Conservation (phyloP, 2,888 invertebrate species). For the Cistogaster globosa region DNA sequence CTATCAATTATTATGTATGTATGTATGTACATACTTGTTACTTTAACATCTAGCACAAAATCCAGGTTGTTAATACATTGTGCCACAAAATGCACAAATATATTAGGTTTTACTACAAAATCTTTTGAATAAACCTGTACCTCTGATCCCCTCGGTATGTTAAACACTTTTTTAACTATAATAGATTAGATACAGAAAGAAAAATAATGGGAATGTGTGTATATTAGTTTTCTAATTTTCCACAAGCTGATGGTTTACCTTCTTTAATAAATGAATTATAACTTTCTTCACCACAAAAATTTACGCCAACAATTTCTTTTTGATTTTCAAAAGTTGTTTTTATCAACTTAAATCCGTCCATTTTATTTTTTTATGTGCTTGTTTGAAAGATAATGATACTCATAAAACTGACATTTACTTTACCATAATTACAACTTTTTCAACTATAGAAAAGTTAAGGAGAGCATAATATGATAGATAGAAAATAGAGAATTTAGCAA, state of each 20-base stretch:
- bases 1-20: background rate
- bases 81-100: constrained; percentile 47
- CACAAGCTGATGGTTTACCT: constrained; percentile 1
- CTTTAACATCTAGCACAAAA: constrained; percentile 49
- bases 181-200: background rate
- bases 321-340: constrained; percentile 58
- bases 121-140: constrained; percentile 51
- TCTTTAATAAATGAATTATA: constrained; percentile 46
- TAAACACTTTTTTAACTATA: constrained; percentile 37
- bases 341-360: constrained; percentile 53
- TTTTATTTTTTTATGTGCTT: constrained; percentile 20
- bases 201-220: no score
- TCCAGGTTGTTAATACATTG: constrained; percentile 56
- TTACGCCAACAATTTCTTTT: constrained; percentile 52
- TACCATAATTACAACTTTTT: constrained; percentile 15
- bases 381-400: background rate
- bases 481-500: background rate
- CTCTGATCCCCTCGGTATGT: constrained; percentile 6
- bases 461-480: constrained; percentile 51
- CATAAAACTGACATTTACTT: constrained; percentile 24
- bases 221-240: background rate
- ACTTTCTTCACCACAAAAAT: constrained; percentile 44
- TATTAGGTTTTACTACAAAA: constrained; percentile 36
- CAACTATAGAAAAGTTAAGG: constrained; percentile 45
- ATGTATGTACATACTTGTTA: constrained; percentile 12